A percentile compares a stretch with the other conserved stretches of the same genome.
Conservation (phyloP, 2,888 invertebrate species). For the Lycophotia porphyrea region DNA sequence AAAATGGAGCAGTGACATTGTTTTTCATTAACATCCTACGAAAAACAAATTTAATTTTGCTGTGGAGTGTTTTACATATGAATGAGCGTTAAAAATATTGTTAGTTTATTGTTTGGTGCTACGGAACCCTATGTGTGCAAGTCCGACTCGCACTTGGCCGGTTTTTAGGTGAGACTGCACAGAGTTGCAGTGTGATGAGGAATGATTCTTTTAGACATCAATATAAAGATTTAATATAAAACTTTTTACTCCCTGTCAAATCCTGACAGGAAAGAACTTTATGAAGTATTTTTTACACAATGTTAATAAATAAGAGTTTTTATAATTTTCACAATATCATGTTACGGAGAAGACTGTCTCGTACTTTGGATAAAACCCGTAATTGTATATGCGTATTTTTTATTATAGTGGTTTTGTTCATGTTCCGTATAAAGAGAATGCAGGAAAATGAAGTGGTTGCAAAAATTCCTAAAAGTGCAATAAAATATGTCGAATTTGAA, state of each 20-base stretch:
- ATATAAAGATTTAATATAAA: background rate
- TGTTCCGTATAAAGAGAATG: constrained; percentile 44
- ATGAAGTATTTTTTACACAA: background rate
- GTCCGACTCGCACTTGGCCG: too few relatives aligned
- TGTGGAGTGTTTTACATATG: too few relatives aligned
- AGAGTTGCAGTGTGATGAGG: background rate
- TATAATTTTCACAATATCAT: constrained; percentile 20
- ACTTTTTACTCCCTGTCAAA: background rate
- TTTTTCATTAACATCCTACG: too few relatives aligned
- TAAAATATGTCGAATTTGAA: constrained; percentile 64
- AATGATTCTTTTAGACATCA: background rate
- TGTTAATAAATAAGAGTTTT: background rate
- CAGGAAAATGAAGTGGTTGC: constrained; percentile 48
- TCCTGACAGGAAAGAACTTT: constrained; percentile 11
- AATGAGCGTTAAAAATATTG: too few relatives aligned
- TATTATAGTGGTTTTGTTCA: constrained; percentile 44
- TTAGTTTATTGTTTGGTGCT: too few relatives aligned
- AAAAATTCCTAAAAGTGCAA: constrained; percentile 59
- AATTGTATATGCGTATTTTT: constrained; percentile 54
- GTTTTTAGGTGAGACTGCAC: background rate
- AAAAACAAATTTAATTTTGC: too few relatives aligned
- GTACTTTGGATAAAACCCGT: constrained; percentile 33
- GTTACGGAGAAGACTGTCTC: constrained; percentile 47
- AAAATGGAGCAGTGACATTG: too few relatives aligned
- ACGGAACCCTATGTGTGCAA: too few relatives aligned